Conservation (phyloP, 2,888 invertebrate genomes). For the Cremastobaeus sp. region DNA sequence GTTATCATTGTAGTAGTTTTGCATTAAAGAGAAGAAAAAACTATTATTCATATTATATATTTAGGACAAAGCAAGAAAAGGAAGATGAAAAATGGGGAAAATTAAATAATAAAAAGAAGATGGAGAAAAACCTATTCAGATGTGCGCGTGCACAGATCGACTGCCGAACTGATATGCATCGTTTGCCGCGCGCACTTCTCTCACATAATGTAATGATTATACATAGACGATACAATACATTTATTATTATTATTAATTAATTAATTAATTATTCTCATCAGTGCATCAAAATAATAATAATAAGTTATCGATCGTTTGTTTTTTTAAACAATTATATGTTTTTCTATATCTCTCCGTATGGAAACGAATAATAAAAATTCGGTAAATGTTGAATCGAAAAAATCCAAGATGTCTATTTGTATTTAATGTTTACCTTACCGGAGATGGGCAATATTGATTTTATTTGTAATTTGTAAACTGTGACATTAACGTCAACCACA, state of each 20-base stretch:
- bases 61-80: constrained; percentile 56
- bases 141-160: constrained; percentile 72
- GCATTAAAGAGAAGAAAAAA: constrained; percentile 73
- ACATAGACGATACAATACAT: constrained; percentile 75
- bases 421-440: constrained; percentile 54
- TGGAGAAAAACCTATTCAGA: constrained; percentile 68
- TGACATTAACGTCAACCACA: constrained; percentile 42
- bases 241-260: constrained; percentile 70
- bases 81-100: constrained; percentile 18
- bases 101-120: constrained; percentile 52
- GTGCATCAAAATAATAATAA: constrained; percentile 78
- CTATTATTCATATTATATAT: constrained; percentile 71
- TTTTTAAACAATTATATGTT: constrained; percentile 77
- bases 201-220: constrained; percentile 78
- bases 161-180: constrained; percentile 70
- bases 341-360: constrained; percentile 78
- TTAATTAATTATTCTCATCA: constrained; percentile 72
- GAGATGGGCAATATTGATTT: constrained; percentile 39
- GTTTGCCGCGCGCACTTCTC: constrained; percentile 75
- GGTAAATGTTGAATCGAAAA: constrained; percentile 75
- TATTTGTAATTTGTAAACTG: constrained; percentile 47
- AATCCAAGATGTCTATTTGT: constrained; percentile 45
- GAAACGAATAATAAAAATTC: constrained; percentile 77
- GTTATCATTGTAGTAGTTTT: constrained; percentile 77
- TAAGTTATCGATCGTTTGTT: constrained; percentile 76